Conservation (phyloP, 2,888 invertebrate species). For the Leucophora obtusa region DNA sequence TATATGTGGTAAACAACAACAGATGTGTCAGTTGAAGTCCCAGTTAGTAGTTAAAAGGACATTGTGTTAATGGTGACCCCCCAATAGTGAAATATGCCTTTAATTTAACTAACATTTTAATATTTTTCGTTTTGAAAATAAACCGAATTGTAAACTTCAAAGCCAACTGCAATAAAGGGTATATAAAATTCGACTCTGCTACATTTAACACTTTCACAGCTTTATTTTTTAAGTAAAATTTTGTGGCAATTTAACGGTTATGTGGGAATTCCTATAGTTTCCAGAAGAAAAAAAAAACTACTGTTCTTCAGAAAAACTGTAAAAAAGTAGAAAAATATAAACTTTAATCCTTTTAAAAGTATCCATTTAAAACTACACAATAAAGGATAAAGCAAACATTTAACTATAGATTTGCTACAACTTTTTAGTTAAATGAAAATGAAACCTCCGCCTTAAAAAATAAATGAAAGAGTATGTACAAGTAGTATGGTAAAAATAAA, state of each 20-base stretch:
- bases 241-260: conserved; percentile 6
- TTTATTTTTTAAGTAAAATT: neutral
- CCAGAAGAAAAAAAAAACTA: neutral
- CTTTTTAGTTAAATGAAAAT: neutral
- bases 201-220: neutral
- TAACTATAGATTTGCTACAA: conserved; percentile 8
- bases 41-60: no score
- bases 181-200: neutral
- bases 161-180: no score
- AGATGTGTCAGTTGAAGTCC: no score
- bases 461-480: no score
- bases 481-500: neutral
- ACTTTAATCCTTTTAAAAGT: conserved; percentile 5
- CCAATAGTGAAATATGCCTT: no score
- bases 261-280: neutral
- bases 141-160: no score
- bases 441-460: conserved; percentile 5
- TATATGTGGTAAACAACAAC: no score
- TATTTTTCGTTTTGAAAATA: no score
- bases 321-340: conserved; percentile 1
- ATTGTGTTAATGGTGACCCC: no score
- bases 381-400: conserved; percentile 4
- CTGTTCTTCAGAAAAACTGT: neutral
- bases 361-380: neutral
- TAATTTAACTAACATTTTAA: no score